Evolutionary conservation across 2,113 vertebrate species (phyloP).

Genomic region (Prunella himalayana): DNA sequence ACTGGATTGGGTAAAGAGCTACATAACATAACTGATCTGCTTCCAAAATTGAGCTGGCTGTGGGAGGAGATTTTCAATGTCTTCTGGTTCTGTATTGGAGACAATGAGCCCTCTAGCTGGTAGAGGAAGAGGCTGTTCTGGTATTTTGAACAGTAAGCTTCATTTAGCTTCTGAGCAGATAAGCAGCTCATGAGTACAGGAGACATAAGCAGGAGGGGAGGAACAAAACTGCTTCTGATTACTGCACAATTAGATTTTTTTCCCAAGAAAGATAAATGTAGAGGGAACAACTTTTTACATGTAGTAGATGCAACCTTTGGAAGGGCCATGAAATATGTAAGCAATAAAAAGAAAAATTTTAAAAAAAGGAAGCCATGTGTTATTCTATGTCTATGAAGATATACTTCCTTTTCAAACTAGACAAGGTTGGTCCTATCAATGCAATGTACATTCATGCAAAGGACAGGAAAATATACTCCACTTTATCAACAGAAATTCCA

Average conservation of each 20-base stretch:
- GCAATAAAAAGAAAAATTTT: neutral
- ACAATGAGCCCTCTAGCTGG: neutral
- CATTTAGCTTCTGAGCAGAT: rapidly evolving
- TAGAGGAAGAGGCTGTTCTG: neutral
- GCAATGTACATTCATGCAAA: neutral
- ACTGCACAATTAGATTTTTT: neutral
- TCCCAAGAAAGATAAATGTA: neutral
- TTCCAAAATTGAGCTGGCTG: neutral
- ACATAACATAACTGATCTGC: neutral
- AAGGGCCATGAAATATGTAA: neutral
- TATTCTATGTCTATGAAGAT: neutral
- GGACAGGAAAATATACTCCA: neutral
- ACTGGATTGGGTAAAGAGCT: neutral
- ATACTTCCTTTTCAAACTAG: neutral
- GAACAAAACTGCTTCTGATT: neutral
- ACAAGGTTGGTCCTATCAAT: neutral
- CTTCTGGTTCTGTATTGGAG: neutral
- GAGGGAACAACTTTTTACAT: neutral
- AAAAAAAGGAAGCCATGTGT: neutral
- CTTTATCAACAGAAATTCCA: neutral
- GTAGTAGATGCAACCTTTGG: neutral
- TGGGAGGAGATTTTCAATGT: neutral
- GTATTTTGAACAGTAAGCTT: neutral
- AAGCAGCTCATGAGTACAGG: neutral
- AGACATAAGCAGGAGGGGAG: neutral